Evolutionary conservation across 2,888 invertebrate genomes (phyloP).

Genomic region (Anthrax anthrax): DNA sequence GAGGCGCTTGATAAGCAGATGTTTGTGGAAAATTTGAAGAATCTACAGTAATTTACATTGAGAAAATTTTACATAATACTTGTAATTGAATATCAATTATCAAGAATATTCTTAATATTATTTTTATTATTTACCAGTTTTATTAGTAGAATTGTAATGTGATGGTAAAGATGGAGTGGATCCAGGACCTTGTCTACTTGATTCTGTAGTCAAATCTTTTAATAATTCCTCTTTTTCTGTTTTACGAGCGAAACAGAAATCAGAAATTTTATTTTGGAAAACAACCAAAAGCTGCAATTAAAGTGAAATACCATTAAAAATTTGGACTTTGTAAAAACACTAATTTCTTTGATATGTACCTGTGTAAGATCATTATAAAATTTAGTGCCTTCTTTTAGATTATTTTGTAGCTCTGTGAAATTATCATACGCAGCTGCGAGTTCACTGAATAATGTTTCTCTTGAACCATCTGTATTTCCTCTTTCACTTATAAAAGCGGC

Average conservation of each 20-base stretch:
- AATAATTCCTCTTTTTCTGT: constrained; percentile 97
- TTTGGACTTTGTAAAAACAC: too few species aligned
- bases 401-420: constrained; percentile 77
- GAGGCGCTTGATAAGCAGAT: constrained; percentile 17
- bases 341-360: constrained; percentile 33
- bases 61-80: constrained; percentile 7
- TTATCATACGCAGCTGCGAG: constrained; percentile 85
- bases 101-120: too few species aligned
- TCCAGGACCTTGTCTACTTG: constrained; percentile 46
- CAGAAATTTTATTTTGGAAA: constrained; percentile 94
- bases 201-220: constrained; percentile 79
- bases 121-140: neutral
- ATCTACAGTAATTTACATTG: neutral
- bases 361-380: constrained; percentile 89
- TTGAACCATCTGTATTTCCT: constrained; percentile 46
- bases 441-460: constrained; percentile 69
- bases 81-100: too few species aligned
- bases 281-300: constrained; percentile 63
- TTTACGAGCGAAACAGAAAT: constrained; percentile 96
- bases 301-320: neutral
- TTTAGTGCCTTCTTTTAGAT: constrained; percentile 91
- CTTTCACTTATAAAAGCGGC: constrained; percentile 39
- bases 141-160: constrained; percentile 36
- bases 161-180: constrained; percentile 42
- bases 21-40: constrained; percentile 15